phyloP scores from a whole-genome alignment of 2,888 invertebrate genomes.

The Matsumyia berberina region DNA sequence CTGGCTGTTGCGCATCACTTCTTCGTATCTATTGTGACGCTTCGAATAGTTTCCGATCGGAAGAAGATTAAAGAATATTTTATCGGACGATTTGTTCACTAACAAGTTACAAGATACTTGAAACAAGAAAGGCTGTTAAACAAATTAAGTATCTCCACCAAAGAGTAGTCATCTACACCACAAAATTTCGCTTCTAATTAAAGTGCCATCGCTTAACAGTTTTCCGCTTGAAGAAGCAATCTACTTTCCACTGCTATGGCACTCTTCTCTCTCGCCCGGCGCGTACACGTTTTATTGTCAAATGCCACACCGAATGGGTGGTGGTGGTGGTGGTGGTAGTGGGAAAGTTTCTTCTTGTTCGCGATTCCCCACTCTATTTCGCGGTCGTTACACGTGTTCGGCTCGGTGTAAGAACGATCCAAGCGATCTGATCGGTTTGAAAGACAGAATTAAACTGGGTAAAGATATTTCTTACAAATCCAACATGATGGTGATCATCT shows the following conservation, averaged over 20 bases:
- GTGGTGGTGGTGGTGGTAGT: conserved; percentile 33
- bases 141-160: too few relatives aligned
- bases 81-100: too few relatives aligned
- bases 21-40: conserved; percentile 47
- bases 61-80: too few relatives aligned
- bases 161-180: too few relatives aligned
- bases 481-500: conserved; percentile 35
- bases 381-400: conserved; percentile 45
- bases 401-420: conserved; percentile 24
- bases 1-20: conserved; percentile 44
- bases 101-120: conserved; percentile 28
- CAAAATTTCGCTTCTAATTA: conserved; percentile 65
- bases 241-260: conserved; percentile 69
- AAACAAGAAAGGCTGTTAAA: not conserved
- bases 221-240: conserved; percentile 69
- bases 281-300: conserved; percentile 58
- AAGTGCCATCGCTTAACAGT: conserved; percentile 67
- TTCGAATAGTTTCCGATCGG: conserved; percentile 36
- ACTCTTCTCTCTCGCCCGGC: not conserved
- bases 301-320: conserved; percentile 57
- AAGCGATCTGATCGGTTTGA: conserved; percentile 67
- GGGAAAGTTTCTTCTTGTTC: conserved; percentile 51
- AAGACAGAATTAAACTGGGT: conserved; percentile 69
- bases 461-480: conserved; percentile 65
- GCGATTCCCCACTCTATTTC: conserved; percentile 42